phyloP scores from a whole-genome alignment of 2,888 invertebrate genomes.

The Apamea anceps region DNA sequence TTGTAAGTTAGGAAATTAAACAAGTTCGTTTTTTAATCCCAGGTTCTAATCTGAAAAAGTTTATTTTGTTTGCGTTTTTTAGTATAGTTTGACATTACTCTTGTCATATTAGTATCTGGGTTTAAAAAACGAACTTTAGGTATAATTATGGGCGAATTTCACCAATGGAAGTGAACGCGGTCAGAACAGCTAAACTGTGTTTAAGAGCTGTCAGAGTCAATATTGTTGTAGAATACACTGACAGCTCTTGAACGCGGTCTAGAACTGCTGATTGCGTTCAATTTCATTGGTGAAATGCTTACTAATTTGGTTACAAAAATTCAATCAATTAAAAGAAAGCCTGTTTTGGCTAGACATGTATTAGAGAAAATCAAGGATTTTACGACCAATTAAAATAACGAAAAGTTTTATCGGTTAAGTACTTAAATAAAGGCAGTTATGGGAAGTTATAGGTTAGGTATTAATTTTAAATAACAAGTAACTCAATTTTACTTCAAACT shows the following conservation, averaged over 20 bases:
- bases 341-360: background rate
- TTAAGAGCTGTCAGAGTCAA: background rate
- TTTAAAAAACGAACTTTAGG: too few relatives aligned
- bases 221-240: background rate
- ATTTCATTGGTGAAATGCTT: background rate
- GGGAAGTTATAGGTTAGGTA: background rate
- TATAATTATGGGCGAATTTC: too few relatives aligned
- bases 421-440: background rate
- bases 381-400: background rate
- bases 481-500: background rate
- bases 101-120: too few relatives aligned
- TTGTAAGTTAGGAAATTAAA: background rate
- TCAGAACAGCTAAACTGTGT: background rate
- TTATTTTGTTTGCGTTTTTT: too few relatives aligned
- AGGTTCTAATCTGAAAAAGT: too few relatives aligned
- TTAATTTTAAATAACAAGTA: constrained; percentile 3
- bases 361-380: background rate
- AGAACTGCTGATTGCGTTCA: background rate
- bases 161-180: background rate
- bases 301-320: background rate
- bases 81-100: too few relatives aligned
- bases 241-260: background rate
- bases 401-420: background rate
- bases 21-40: too few relatives aligned
- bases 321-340: background rate